Conservation (phyloP, 2,797 vertebrate species). For the Cheirogaleus major region DNA sequence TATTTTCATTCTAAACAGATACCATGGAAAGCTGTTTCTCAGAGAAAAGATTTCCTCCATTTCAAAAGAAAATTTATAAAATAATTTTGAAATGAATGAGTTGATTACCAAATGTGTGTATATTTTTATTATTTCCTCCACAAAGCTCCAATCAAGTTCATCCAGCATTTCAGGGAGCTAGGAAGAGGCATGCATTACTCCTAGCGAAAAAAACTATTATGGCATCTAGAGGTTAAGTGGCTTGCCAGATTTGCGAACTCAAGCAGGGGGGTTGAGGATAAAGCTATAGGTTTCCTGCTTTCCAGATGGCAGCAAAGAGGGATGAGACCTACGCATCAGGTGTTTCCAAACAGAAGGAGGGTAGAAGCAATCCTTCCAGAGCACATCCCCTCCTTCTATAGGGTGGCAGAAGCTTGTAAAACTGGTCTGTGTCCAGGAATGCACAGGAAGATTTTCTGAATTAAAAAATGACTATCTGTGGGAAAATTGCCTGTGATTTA, state of each 20-base stretch:
- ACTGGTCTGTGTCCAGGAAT: background rate
- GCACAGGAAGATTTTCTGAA: background rate
- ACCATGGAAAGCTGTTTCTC: conserved; percentile 1
- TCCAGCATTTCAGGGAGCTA: background rate
- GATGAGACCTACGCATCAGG: background rate
- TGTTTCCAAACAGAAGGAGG: background rate
- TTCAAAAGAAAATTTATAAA: conserved; percentile 14
- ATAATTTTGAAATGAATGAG: background rate
- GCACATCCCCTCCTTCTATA: background rate
- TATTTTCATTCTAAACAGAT: background rate
- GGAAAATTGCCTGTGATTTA: background rate
- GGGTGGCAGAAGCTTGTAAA: background rate
- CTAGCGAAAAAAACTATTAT: background rate
- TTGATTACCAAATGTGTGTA: background rate
- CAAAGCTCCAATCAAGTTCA: background rate
- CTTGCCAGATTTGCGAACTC: background rate
- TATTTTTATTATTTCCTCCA: background rate
- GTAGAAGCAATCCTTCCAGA: background rate
- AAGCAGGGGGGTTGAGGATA: background rate
- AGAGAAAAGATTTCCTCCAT: background rate
- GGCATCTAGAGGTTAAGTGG: background rate
- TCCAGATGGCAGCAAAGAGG: background rate
- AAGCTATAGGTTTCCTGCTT: background rate
- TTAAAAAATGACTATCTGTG: background rate
- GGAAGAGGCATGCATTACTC: background rate